Evolutionary conservation across 2,888 invertebrate species (phyloP).

Genomic region (Caenorhabditis sp.): DNA sequence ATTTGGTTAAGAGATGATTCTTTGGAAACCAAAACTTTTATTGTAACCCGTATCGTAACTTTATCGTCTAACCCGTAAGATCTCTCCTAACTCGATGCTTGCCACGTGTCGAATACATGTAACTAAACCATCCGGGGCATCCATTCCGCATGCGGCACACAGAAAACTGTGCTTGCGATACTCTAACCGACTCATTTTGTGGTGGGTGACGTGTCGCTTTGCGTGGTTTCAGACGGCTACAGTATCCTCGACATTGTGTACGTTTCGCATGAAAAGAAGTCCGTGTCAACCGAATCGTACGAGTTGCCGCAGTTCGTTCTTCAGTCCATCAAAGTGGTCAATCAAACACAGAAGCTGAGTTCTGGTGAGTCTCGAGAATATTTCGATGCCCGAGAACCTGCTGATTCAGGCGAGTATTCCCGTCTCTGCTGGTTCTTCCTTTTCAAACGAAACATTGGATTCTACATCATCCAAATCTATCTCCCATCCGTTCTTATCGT

Average conservation of each 20-base stretch:
- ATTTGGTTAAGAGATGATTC: neutral
- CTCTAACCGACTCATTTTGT: constrained; percentile 41
- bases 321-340: constrained; percentile 66
- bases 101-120: constrained; percentile 16
- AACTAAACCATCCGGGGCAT: neutral
- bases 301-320: constrained; percentile 76
- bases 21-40: neutral
- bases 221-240: constrained; percentile 76
- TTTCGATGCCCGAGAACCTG: neutral
- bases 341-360: constrained; percentile 70
- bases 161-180: constrained; percentile 44
- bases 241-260: constrained; percentile 75
- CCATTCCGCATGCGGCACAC: constrained; percentile 16
- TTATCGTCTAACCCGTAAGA: constrained; percentile 5
- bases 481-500: constrained; percentile 88
- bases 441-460: constrained; percentile 96
- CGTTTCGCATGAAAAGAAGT: constrained; percentile 63
- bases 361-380: constrained; percentile 63
- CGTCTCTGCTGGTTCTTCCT: constrained; percentile 79
- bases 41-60: constrained; percentile 29
- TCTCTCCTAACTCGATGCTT: constrained; percentile 3
- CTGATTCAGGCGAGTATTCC: constrained; percentile 82
- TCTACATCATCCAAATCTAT: constrained; percentile 98
- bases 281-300: constrained; percentile 61
- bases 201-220: constrained; percentile 65